Conservation (phyloP, 2,797 vertebrate genomes). For the Pantherophis alleghaniensis region DNA sequence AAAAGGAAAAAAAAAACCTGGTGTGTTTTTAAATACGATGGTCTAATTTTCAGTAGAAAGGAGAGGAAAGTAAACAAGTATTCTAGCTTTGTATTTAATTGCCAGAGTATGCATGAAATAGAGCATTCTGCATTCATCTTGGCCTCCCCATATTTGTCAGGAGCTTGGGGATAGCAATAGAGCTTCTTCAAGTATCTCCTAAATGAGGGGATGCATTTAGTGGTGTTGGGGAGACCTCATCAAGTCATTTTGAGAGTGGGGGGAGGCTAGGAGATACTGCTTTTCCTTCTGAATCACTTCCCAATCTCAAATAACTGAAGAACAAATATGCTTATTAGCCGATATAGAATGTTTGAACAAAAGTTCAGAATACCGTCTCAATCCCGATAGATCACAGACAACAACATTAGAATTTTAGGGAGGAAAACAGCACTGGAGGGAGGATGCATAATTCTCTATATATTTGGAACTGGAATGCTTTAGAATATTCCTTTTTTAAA, state of each 20-base stretch:
- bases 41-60: conserved; percentile 19
- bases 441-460: not conserved
- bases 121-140: conserved; percentile 17
- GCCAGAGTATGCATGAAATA: conserved; percentile 32
- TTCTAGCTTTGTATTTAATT: conserved; percentile 40
- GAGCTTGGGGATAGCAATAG: not conserved
- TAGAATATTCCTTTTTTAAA: not conserved
- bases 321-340: not conserved
- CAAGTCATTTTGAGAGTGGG: not conserved
- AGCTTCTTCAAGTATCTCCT: not conserved
- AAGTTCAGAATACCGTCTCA: not conserved
- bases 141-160: not conserved
- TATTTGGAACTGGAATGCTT: not conserved
- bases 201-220: not conserved
- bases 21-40: conserved; percentile 34
- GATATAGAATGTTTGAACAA: not conserved
- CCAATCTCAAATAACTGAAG: not conserved
- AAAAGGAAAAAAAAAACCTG: not conserved
- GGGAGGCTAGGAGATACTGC: not conserved
- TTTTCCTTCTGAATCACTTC: not conserved
- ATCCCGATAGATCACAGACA: not conserved
- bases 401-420: not conserved
- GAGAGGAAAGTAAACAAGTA: conserved; percentile 50
- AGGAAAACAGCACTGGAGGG: not conserved
- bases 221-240: not conserved